Evolutionary conservation across 1,140 invertebrate genomes (phyloP), one percentile per base, ranked within the genome.

Genomic region (Ceratosolen solmsi): DNA sequence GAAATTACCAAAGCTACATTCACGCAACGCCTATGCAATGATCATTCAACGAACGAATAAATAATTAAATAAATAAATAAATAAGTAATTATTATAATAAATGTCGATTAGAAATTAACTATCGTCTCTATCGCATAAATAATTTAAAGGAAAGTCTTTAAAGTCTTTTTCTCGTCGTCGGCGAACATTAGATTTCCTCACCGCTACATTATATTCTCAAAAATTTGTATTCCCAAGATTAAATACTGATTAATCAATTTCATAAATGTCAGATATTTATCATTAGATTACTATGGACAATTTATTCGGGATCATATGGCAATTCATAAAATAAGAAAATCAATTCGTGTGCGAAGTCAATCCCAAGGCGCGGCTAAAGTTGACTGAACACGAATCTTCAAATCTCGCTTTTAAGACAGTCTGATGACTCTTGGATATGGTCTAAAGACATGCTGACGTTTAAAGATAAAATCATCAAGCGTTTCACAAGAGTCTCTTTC

Each of bases 381-480:
- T 81, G 49, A 75, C 72, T 15, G 36, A 76, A 41, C 51, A 63
- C 33, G 80, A 77, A 82, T 82, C 80, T 82, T 77, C n/a, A 25
- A 58, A 77, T 60, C 51, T 71, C 20, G 27, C 74, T 49, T 77
- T 60, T 38, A 70, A 73, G 38, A 80, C 49, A 72, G 79, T 56
- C 72, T 41, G 79, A 75, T 72, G 73, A 71, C 51, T 30, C 74
- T 72, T 38, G 36, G 49, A 77, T 76, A 72, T n/a, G 36, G 36
- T 17, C 72, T 81, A 77, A 82, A 82, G 65, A 82, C 80, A 77
- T 41, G 74, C 41, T 78, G 68, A 82, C 70, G 75, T 51, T 56
- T n/a, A 49, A 36, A 78, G 74, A 82, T 82, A 63, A 73, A 51
- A 82, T 82, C 75, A 27, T 51, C 27, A 78, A 63, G 56, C 63